phyloP scores from a whole-genome alignment of 2,888 invertebrate genomes.

The Drosophila vallismaia region DNA sequence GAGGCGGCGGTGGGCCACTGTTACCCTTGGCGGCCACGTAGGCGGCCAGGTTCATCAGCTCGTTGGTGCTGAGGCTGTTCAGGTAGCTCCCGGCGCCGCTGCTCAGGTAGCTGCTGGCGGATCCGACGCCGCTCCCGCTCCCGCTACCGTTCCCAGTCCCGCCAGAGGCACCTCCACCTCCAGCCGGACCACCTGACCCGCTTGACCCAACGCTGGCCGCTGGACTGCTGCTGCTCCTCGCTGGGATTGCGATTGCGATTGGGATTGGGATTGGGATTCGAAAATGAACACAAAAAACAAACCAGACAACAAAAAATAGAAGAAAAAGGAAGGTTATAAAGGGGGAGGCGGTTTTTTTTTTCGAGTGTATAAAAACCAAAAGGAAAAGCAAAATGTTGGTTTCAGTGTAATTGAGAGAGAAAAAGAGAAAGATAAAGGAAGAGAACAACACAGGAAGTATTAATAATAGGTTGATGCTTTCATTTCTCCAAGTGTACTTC shows the following conservation, averaged over 20 bases:
- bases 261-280: conserved; percentile 13
- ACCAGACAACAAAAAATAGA: not conserved
- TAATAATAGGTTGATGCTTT: conserved; percentile 16
- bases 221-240: conserved; percentile 40
- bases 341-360: not conserved
- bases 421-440: conserved; percentile 33
- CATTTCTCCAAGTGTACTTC: conserved; percentile 4
- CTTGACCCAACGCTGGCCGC: conserved; percentile 3
- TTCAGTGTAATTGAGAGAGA: conserved; percentile 14
- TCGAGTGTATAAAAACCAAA: conserved; percentile 3
- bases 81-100: conserved; percentile 62
- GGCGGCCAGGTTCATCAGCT: conserved; percentile 80
- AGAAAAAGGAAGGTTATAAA: not conserved
- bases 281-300: conserved; percentile 5
- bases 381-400: not conserved
- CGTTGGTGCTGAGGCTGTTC: conserved; percentile 78
- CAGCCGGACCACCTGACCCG: conserved; percentile 6
- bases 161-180: conserved; percentile 5
- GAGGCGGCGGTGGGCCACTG: conserved; percentile 25
- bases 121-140: conserved; percentile 8
- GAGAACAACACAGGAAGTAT: conserved; percentile 44
- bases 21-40: conserved; percentile 77
- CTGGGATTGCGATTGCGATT: too few relatives aligned
- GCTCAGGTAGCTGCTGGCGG: conserved; percentile 65
- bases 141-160: not conserved